Evolutionary conservation across 2,797 vertebrate species (phyloP).

Genomic region (Chelon auratus): DNA sequence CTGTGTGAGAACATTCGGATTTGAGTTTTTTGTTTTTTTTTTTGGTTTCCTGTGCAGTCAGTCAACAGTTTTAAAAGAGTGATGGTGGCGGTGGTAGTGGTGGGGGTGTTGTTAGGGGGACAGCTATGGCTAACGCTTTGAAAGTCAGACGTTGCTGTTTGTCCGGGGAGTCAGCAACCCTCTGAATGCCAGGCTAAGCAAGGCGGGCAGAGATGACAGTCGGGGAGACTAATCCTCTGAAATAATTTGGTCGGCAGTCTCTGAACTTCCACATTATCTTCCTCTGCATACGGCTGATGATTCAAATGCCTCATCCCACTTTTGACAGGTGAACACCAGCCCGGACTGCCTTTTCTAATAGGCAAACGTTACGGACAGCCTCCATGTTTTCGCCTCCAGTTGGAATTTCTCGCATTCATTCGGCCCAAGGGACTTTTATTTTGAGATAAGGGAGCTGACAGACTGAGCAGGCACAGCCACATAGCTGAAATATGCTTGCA

Average conservation of each 20-base stretch:
- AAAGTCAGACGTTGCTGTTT: conserved; percentile 71
- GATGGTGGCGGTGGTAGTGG: not conserved
- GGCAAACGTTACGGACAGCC: conserved; percentile 35
- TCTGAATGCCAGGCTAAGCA: conserved; percentile 66
- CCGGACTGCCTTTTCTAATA: conserved; percentile 53
- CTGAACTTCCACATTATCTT: conserved; percentile 77
- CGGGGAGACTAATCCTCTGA: conserved; percentile 76
- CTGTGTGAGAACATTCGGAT: conserved; percentile 25
- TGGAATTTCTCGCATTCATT: conserved; percentile 54
- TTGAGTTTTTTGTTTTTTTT: conserved; percentile 12
- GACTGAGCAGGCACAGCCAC: conserved; percentile 34
- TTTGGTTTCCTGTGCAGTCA: not conserved
- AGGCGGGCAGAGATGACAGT: conserved; percentile 76
- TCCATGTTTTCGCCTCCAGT: conserved; percentile 54
- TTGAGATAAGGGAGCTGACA: conserved; percentile 59
- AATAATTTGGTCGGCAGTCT: conserved; percentile 77
- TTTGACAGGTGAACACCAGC: conserved; percentile 74
- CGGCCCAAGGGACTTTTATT: conserved; percentile 51
- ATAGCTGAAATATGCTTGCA: conserved; percentile 59
- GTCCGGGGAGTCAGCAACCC: conserved; percentile 69
- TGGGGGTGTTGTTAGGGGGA: not conserved
- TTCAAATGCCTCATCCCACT: conserved; percentile 67
- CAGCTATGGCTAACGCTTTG: conserved; percentile 46
- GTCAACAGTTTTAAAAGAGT: not conserved
- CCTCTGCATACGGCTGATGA: conserved; percentile 68